Percentiles rank a stretch among this genome's conserved stretches.
Evolutionary conservation across 1,140 invertebrate species (phyloP).

Genomic region (Anastatus disparis): DNA sequence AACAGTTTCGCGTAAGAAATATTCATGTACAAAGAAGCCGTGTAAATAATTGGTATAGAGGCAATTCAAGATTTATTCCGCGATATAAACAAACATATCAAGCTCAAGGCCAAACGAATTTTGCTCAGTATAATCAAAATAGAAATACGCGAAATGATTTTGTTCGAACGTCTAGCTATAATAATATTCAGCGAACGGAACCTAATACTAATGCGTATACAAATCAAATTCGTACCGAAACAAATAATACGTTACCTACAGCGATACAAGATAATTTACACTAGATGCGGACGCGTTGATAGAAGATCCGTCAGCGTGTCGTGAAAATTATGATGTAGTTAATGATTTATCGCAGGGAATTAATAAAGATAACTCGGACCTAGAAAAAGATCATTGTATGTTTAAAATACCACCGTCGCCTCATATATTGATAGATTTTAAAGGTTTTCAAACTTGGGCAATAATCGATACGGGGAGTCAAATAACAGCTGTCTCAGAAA

Average conservation of each 20-base stretch:
- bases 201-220: too few species aligned
- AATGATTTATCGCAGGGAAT: constrained; percentile 13
- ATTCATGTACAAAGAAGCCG: neutral
- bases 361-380: neutral
- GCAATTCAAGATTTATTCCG: too few species aligned
- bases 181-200: too few species aligned
- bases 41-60: too few species aligned
- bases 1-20: too few species aligned
- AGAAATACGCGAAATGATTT: too few species aligned
- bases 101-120: too few species aligned
- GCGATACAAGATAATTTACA: constrained; percentile 41
- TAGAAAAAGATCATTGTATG: neutral
- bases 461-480: constrained; percentile 1
- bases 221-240: too few species aligned
- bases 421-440: neutral
- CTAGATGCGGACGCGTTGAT: constrained; percentile 18
- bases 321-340: constrained; percentile 18
- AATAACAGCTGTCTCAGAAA: neutral
- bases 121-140: too few species aligned
- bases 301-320: constrained; percentile 20
- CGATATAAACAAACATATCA: too few species aligned
- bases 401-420: neutral
- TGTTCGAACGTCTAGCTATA: too few species aligned
- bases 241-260: too few species aligned
- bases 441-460: neutral